A percentile compares a stretch with the other conserved stretches of the same genome.
These are phyloP conservation scores for Entomobrya proxima DNA, from an alignment of 2,888 invertebrate genomes.

Conservation along the genomic window DNA sequence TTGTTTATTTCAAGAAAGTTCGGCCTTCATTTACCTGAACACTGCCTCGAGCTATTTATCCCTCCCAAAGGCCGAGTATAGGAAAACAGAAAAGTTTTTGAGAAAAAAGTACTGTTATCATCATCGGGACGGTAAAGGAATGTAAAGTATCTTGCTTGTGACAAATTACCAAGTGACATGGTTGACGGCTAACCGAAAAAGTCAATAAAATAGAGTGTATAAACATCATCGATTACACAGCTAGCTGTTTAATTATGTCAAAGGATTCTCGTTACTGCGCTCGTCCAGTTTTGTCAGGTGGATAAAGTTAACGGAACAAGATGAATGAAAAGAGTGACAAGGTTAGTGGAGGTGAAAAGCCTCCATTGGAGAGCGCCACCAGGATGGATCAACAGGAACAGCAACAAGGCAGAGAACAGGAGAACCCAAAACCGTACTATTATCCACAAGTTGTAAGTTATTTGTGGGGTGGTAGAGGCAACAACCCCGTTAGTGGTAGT, in stretches of 20 bases:
- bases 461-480: conserved; percentile 29
- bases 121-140: not conserved
- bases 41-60: conserved; percentile 35
- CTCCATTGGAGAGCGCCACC: not conserved
- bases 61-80: not conserved
- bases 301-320: conserved; percentile 22
- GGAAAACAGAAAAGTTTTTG: not conserved
- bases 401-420: not conserved
- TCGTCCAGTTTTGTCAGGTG: conserved; percentile 16
- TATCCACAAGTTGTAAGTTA: conserved; percentile 41
- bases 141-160: not conserved
- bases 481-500: not conserved
- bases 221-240: not conserved
- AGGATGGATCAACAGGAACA: conserved; percentile 31
- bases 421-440: conserved; percentile 18
- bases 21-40: conserved; percentile 1
- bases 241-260: conserved; percentile 1
- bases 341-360: conserved; percentile 40
- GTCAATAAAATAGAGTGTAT: not conserved
- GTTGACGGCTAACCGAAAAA: conserved; percentile 29
- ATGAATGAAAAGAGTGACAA: conserved; percentile 60
- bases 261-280: not conserved
- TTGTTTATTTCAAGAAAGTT: not conserved
- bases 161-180: conserved; percentile 39
- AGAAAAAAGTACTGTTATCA: conserved; percentile 11